A percentile compares a stretch with the other conserved stretches of the same genome.
phyloP scores from a whole-genome alignment of 2,797 vertebrate species.

The Sylvilagus floridanus region DNA sequence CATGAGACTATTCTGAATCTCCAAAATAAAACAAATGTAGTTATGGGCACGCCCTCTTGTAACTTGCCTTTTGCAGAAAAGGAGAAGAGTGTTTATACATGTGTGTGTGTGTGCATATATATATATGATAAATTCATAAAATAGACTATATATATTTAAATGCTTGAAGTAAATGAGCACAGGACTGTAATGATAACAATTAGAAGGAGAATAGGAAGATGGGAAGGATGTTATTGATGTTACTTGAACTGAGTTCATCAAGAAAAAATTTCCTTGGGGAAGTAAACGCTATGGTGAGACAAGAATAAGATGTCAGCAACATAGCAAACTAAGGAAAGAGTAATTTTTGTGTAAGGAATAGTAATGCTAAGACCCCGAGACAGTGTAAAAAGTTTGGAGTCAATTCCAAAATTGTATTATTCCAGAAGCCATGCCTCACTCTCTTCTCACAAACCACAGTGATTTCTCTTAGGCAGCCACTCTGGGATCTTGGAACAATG shows the following conservation, averaged over 20 bases:
- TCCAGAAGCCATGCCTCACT: background rate
- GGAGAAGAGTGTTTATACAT: background rate
- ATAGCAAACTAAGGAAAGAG: background rate
- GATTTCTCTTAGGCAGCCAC: background rate
- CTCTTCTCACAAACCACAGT: background rate
- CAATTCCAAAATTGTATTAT: background rate
- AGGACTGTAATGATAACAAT: background rate
- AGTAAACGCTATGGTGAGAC: background rate
- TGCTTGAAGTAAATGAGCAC: background rate
- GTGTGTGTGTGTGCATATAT: too few species aligned
- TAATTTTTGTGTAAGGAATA: background rate
- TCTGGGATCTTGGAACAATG: background rate
- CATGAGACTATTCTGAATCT: background rate
- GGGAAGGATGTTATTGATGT: too few species aligned
- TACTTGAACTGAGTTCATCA: background rate
- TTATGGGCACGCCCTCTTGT: background rate
- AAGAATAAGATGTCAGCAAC: background rate
- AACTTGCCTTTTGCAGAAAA: constrained; percentile 17
- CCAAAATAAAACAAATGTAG: background rate
- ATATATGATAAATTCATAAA: too few species aligned
- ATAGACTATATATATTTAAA: background rate
- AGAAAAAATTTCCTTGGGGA: background rate
- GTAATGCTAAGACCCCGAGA: background rate
- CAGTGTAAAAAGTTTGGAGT: background rate
- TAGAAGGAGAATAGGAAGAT: background rate